Base-by-base conservation (phyloP, 2,888 invertebrate genomes). In the Dynastes maya region DNA sequence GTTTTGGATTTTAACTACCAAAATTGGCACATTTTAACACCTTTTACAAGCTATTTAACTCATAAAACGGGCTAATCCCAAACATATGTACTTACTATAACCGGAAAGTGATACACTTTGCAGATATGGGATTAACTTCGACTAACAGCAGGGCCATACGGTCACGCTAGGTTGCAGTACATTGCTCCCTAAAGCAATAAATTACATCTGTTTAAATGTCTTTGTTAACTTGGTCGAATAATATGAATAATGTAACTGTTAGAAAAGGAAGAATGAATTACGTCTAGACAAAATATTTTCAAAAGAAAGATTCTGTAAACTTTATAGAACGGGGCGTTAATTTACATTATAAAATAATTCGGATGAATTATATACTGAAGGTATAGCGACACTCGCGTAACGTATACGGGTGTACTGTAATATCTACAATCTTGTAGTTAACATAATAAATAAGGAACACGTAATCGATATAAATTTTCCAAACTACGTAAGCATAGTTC, bases 361-460 rank as follows among this genome's bases (percentile, higher is more conserved):
- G 9, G 63, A 29, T 4, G 27, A 29, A 61, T 27, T 32, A 29
- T 27, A 63, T n/a, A 55, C 22, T 29, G 0, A 32, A 63, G 13
- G 29, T 32, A 63, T 4, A 63, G 9, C 63, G 11, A 63, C 2
- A 1, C 13, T 29, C 5, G 63, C 0, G 3, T 11, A n/a, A 2
- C 29, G 27, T n/a, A 63, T 9, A 27, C 32, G 6, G 13, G 27
- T 32, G 13, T 32, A 63, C 2, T 32, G 9, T 63, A 11, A 9
- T 63, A 63, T 63, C 63, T 63, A 63, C 13, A 63, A 63, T 63
- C 63, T 63, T 13, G 5, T 32, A 32, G 27, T 63, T 63, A 29
- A 27, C 63, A 32, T 63, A 63, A 63, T 63, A 58, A 58, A 5
- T 22, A 22, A 58, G 55, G 55, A 22, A 58, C 16, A 22, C 22